phyloP scores from a whole-genome alignment of 2,113 vertebrate species.

The Platichthys flesus region DNA sequence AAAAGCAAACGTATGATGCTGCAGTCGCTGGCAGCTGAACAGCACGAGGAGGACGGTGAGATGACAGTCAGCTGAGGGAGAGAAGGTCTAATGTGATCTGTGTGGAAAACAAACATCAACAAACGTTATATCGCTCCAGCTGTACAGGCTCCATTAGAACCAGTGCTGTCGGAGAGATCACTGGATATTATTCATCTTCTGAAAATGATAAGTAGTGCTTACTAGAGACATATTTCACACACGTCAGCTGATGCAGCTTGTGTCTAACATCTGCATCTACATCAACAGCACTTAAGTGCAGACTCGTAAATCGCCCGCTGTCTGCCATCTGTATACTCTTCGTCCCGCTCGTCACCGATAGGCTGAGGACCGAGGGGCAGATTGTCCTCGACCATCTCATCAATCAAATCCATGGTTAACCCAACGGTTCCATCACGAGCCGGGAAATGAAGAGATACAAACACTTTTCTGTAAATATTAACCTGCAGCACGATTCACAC shows the following conservation, averaged over 20 bases:
- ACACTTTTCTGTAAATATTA: constrained; percentile 22
- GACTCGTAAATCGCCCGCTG: constrained; percentile 38
- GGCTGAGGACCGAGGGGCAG: constrained; percentile 46
- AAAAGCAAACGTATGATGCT: too few species aligned
- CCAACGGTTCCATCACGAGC: constrained; percentile 13
- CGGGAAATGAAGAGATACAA: constrained; percentile 20
- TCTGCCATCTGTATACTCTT: constrained; percentile 39
- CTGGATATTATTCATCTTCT: constrained; percentile 7
- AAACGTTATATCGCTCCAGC: neutral
- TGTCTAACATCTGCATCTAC: constrained; percentile 8
- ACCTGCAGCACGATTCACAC: constrained; percentile 28
- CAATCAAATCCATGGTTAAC: constrained; percentile 48
- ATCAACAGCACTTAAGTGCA: constrained; percentile 18
- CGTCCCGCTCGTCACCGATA: constrained; percentile 43
- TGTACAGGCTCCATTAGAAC: neutral
- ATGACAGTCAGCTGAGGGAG: too few species aligned
- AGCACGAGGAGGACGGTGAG: too few species aligned
- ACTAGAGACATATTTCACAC: neutral
- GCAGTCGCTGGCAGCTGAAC: too few species aligned
- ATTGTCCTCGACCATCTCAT: constrained; percentile 62
- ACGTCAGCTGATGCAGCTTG: constrained; percentile 1
- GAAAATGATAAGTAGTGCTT: neutral
- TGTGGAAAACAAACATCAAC: too few species aligned
- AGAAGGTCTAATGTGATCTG: too few species aligned
- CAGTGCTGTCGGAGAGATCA: neutral